These are phyloP conservation scores for Ophion obscuratus DNA, from an alignment of 2,888 invertebrate species.

Conservation along the genomic window DNA sequence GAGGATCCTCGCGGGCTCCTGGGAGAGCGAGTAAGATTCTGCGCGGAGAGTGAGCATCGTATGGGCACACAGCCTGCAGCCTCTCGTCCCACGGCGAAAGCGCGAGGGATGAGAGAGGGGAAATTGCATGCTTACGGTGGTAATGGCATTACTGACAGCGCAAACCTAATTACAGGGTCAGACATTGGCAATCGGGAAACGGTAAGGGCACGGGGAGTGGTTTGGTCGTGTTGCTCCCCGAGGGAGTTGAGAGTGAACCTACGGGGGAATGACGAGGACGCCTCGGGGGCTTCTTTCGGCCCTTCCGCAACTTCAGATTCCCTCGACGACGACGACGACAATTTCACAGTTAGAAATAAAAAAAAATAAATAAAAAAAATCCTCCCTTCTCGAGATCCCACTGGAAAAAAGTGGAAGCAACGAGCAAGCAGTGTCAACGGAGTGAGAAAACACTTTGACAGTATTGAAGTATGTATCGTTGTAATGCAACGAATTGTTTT, in stretches of 20 bases:
- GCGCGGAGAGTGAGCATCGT: slow-evolving; percentile 6
- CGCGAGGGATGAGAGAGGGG: slow-evolving; percentile 65
- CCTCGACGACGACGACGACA: background rate
- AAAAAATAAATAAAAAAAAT: background rate
- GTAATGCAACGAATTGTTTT: no score
- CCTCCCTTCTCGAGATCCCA: no score
- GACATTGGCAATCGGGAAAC: slow-evolving; percentile 78
- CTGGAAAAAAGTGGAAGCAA: background rate
- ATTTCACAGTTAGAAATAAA: slow-evolving; percentile 15
- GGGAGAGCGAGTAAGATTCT: slow-evolving; percentile 19
- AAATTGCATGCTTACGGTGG: slow-evolving; percentile 80
- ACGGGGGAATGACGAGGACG: slow-evolving; percentile 33
- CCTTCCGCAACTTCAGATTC: slow-evolving; percentile 59
- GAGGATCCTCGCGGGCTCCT: slow-evolving; percentile 24
- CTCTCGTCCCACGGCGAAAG: slow-evolving; percentile 35
- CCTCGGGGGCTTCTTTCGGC: slow-evolving; percentile 59
- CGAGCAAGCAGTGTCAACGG: background rate
- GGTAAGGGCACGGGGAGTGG: slow-evolving; percentile 33
- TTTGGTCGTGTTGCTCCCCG: slow-evolving; percentile 28
- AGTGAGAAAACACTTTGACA: background rate
- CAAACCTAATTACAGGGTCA: slow-evolving; percentile 80
- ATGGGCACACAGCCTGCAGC: slow-evolving; percentile 34
- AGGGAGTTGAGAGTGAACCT: slow-evolving; percentile 53
- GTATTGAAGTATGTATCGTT: no score
- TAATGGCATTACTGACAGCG: slow-evolving; percentile 79